Base-by-base conservation (phyloP, 2,113 vertebrate genomes). In the Philantomba maxwellii region DNA sequence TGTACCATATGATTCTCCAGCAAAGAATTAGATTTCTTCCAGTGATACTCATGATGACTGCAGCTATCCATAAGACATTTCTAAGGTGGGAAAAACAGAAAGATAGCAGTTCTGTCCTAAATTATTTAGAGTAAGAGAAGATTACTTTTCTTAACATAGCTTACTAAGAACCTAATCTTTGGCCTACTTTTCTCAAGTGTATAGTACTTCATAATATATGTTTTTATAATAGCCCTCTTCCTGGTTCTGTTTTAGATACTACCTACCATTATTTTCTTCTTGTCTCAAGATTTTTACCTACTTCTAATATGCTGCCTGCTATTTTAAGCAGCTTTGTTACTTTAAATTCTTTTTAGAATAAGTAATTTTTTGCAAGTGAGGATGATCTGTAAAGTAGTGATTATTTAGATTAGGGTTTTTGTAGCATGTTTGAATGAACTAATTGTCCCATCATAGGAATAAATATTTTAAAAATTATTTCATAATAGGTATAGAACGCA, bases 321-420 rank as follows among this genome's bases (percentile, higher is more conserved):
- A 11, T 87, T 95, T 94, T 80, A 94, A 87, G 51, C 81, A 85
- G 16, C 60, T 90, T 85, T 88, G 33, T 94, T 91, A 53, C 36
- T 81, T 73, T 53, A 64, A 95, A 26, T 97, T 17, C 5, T 36
- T 78, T 91, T 83, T 66, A 82, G 73, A 81, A 80, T 93, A 91
- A 91, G 6, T 89, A 66, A n/a, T 96, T 87, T 30, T 84, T 89
- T 62, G 1, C 14, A 58, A 80, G 14, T 57, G 53, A 39, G 28
- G 2, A 21, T 77, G 45, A 66, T 57, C 13, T 96, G 2, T 94
- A 62, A 94, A 95, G 23, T 70, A 5, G 73, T n/a, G 57, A 57
- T 57, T 57, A 14, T 86, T 89, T 45, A 33, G 15, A 47, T 87
- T 94, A 77, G 26, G 49, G 39, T 85, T 87, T 91, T 83, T 57